Base-by-base conservation (phyloP, 2,888 invertebrate genomes). In the Aphodius sticticus region DNA sequence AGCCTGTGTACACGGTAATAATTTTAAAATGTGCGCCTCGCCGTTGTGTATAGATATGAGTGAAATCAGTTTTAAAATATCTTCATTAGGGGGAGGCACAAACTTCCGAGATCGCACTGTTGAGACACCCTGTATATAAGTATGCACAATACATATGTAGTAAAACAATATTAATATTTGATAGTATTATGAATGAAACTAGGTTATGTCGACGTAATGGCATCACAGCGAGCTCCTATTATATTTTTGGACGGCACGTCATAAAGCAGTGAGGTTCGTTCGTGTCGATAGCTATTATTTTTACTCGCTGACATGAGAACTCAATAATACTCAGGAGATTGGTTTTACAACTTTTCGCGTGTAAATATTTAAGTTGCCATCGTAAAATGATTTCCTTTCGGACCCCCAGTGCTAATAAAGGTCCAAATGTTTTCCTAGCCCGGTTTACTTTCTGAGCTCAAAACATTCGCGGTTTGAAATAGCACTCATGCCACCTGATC, bases 311-410 rank as follows among this genome's bases (percentile, higher is more conserved):
- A 38, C 71, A 79, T 53, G 79, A 76, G 76, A 74, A 76, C 79
- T 76, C 79, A 79, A 79, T 79, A 79, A 77, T 72, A 72, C 79
- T 77, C 69, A 74, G 72, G 69, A 77, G 77, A 76, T 70, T 72
- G 77, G 76, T 77, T 79, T 79, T 79, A 79, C 77, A 76, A 76
- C 76, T 79, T 77, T 77, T 76, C 69, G 53, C 79, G 72, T 76
- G 79, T 79, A 79, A 79, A 79, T 79, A 79, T 79, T 79, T 79
- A 77, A 79, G 76, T 76, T 79, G 69, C 16, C 76, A 16, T 16
- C 71, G 76, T 76, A 77, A 79, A 76, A 72, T 74, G 74, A 74
- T 74, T 74, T 74, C 35, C 74, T 74, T 36, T 74, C 35, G 35
- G 74, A 74, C 9, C 7, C 53, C 53, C 53, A 12, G 53, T 12